Conservation (phyloP, 2,888 invertebrate species). For the Ceriagrion tenellum region DNA sequence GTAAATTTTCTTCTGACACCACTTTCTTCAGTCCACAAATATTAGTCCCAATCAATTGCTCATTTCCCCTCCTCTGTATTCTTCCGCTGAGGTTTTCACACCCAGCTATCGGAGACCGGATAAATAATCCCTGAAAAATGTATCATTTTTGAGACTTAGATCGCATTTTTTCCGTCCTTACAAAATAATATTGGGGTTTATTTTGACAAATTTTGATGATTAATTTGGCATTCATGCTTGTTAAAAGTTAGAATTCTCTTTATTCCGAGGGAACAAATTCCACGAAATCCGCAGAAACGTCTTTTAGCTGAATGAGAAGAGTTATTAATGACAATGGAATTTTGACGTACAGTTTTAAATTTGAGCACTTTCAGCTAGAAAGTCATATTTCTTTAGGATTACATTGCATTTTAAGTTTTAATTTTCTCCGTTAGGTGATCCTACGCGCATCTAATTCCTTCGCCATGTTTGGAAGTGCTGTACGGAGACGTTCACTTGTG, state of each 20-base stretch:
- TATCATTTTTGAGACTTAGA: background rate
- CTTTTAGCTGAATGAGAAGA: background rate
- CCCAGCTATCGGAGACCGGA: conserved; percentile 41
- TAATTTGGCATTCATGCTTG: background rate
- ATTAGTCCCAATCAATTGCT: conserved; percentile 65
- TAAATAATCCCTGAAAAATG: conserved; percentile 44
- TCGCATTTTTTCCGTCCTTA: background rate
- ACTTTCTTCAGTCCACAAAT: conserved; percentile 49
- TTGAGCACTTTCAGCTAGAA: background rate
- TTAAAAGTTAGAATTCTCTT: background rate
- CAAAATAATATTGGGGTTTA: background rate
- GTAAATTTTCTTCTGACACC: background rate
- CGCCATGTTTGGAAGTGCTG: background rate
- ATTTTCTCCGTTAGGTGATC: background rate
- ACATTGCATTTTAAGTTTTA: background rate
- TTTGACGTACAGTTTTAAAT: background rate
- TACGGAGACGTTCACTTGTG: background rate
- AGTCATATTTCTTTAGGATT: no score
- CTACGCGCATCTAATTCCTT: background rate
- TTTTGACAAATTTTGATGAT: background rate
- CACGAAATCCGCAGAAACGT: background rate
- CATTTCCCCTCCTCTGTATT: conserved; percentile 63
- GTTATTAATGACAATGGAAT: background rate
- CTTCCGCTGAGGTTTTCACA: conserved; percentile 64
- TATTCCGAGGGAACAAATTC: background rate